phyloP scores from a whole-genome alignment of 2,113 vertebrate species.

The Myxocyprinus asiaticus region DNA sequence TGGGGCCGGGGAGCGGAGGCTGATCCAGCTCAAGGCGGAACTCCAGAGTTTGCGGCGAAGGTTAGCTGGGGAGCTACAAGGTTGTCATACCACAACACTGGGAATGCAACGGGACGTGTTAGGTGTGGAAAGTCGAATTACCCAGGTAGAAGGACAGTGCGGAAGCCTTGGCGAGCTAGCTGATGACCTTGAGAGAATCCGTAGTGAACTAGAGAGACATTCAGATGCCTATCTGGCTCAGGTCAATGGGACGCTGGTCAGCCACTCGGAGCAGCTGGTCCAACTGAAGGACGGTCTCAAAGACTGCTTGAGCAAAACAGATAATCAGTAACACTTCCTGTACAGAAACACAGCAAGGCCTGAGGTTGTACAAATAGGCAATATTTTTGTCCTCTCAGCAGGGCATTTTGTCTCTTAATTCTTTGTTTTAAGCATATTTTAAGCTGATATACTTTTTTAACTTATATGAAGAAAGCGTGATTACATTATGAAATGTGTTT shows the following conservation, averaged over 20 bases:
- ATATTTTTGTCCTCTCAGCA: slow-evolving; percentile 59
- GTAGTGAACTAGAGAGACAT: slow-evolving; percentile 80
- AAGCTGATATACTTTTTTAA: slow-evolving; percentile 62
- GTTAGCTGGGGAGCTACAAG: slow-evolving; percentile 81
- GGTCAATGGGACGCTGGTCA: slow-evolving; percentile 82
- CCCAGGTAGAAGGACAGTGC: slow-evolving; percentile 82
- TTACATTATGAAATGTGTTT: too few relatives aligned
- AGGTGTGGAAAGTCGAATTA: slow-evolving; percentile 83
- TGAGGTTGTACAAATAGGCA: slow-evolving; percentile 63
- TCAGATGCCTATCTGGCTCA: slow-evolving; percentile 83
- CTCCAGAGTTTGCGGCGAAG: slow-evolving; percentile 82
- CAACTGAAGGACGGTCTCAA: slow-evolving; percentile 84
- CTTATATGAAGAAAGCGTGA: too few relatives aligned
- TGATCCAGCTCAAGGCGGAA: slow-evolving; percentile 87
- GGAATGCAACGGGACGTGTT: slow-evolving; percentile 82
- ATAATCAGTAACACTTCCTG: slow-evolving; percentile 62
- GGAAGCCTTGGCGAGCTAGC: slow-evolving; percentile 77
- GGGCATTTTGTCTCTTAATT: slow-evolving; percentile 62
- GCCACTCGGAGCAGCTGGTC: slow-evolving; percentile 84
- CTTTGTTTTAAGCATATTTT: slow-evolving; percentile 58
- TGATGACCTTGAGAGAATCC: slow-evolving; percentile 77
- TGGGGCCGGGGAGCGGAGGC: slow-evolving; percentile 82
- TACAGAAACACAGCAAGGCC: slow-evolving; percentile 33
- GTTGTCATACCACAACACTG: slow-evolving; percentile 80
- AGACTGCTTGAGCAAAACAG: slow-evolving; percentile 78